Percentiles rank a stretch among this genome's conserved stretches.
These are phyloP conservation scores for Brachymystax lenok DNA, from an alignment of 2,797 vertebrate species.

Conservation along the genomic window DNA sequence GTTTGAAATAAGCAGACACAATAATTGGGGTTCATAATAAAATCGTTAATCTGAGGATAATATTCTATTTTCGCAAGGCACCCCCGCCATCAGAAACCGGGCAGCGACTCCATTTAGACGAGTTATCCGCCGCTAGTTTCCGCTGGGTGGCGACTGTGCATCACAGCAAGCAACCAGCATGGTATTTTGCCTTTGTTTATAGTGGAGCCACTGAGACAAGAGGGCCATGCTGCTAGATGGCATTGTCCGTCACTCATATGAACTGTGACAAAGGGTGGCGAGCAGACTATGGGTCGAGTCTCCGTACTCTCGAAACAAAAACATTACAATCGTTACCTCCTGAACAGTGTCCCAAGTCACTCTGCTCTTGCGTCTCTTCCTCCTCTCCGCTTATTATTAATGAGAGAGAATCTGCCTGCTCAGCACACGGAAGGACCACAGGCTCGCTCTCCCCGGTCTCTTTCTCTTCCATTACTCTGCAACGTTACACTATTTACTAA, in stretches of 20 bases:
- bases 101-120: conserved; percentile 35
- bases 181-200: conserved; percentile 83
- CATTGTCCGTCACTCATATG: conserved; percentile 77
- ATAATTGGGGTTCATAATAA: neutral
- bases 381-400: conserved; percentile 79
- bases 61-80: conserved; percentile 25
- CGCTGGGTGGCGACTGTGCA: conserved; percentile 54
- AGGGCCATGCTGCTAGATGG: conserved; percentile 78
- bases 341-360: conserved; percentile 56
- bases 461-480: conserved; percentile 72
- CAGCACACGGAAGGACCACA: conserved; percentile 67
- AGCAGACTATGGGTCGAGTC: conserved; percentile 54
- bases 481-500: conserved; percentile 16
- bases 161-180: conserved; percentile 58
- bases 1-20: neutral
- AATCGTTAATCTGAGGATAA: neutral
- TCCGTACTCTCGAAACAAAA: conserved; percentile 36
- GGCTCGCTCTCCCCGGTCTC: conserved; percentile 60
- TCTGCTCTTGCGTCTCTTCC: conserved; percentile 65
- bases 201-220: conserved; percentile 79
- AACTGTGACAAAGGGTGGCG: conserved; percentile 64
- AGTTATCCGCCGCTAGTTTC: conserved; percentile 24
- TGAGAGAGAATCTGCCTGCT: conserved; percentile 72
- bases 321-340: conserved; percentile 71
- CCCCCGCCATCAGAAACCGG: conserved; percentile 22